Evolutionary conservation across 1,140 invertebrate species (phyloP).

Genomic region (Holotrichia oblita): DNA sequence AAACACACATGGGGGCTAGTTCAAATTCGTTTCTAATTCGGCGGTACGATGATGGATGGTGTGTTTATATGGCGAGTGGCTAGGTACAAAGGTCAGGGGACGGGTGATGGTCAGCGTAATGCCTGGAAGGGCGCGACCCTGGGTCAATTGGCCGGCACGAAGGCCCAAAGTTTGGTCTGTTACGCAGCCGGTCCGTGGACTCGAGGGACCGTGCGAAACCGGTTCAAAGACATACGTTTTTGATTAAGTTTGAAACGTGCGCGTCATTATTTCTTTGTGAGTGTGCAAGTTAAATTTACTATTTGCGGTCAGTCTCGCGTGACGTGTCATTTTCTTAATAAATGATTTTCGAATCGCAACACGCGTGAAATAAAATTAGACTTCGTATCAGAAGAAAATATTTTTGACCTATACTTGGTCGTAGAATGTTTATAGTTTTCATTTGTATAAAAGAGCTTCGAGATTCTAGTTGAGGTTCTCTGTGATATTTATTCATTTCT

Average conservation of each 20-base stretch:
- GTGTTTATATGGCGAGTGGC: slow-evolving; percentile 62
- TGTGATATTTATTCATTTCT: no score
- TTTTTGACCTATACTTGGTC: no score
- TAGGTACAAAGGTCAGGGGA: slow-evolving; percentile 60
- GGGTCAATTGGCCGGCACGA: slow-evolving; percentile 59
- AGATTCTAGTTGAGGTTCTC: no score
- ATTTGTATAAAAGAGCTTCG: no score
- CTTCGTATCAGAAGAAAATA: no score
- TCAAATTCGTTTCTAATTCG: slow-evolving; percentile 60
- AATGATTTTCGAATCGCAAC: not conserved
- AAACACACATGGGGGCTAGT: slow-evolving; percentile 48
- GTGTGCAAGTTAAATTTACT: slow-evolving; percentile 9
- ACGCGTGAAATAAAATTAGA: no score
- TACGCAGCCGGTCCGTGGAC: not conserved
- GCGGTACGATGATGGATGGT: slow-evolving; percentile 58
- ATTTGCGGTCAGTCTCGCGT: slow-evolving; percentile 22
- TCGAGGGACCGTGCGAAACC: not conserved
- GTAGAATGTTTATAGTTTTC: no score
- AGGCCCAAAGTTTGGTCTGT: not conserved
- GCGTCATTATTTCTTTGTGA: slow-evolving; percentile 44
- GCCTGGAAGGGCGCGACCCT: slow-evolving; percentile 56
- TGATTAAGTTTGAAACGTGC: slow-evolving; percentile 48
- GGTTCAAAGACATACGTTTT: slow-evolving; percentile 36
- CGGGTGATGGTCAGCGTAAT: slow-evolving; percentile 59
- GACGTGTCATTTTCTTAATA: slow-evolving; percentile 29